Conservation (phyloP, 2,113 vertebrate species). For the Fulica atra region DNA sequence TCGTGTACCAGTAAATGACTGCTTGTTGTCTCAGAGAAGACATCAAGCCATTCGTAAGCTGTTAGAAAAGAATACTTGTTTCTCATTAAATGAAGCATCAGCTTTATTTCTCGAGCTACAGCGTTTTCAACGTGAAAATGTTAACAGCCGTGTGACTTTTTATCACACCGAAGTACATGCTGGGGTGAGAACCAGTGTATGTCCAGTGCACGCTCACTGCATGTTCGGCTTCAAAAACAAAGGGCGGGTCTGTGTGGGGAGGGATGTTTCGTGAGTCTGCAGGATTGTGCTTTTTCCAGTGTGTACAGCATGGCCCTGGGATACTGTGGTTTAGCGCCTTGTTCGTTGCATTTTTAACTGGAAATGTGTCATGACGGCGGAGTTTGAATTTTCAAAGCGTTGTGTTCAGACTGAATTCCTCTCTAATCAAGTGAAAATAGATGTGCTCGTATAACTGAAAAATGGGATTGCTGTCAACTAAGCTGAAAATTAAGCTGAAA, state of each 20-base stretch:
- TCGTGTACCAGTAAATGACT: constrained; percentile 8
- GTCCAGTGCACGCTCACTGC: neutral
- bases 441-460: neutral
- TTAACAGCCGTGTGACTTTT: neutral
- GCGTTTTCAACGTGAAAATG: neutral
- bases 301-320: neutral
- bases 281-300: neutral
- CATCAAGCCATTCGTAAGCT: neutral
- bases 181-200: neutral
- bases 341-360: neutral
- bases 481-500: neutral
- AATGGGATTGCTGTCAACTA: neutral
- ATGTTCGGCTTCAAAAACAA: neutral
- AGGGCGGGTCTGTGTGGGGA: neutral
- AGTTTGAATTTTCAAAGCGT: neutral
- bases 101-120: neutral
- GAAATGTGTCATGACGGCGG: neutral
- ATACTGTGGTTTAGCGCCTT: neutral
- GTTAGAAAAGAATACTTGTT: constrained; percentile 36
- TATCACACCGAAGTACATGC: neutral
- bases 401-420: neutral
- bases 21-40: neutral
- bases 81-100: neutral
- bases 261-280: neutral
- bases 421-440: neutral